These are phyloP conservation scores for Temnothorax longispinosus DNA, from an alignment of 1,140 invertebrate genomes.

Conservation along the genomic window DNA sequence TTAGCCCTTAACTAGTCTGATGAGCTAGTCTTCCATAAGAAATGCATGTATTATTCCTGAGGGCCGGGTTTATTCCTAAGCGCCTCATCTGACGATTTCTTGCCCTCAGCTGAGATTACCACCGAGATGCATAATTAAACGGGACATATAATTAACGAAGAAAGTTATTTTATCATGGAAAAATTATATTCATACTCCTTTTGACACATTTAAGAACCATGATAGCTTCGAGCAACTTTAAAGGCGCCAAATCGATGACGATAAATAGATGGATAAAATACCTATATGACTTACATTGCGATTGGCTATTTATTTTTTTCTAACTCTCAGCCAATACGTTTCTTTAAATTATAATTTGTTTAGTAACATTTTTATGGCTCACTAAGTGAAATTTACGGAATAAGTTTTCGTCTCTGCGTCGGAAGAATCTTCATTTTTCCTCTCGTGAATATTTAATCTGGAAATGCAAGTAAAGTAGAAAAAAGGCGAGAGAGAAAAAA, in stretches of 20 bases:
- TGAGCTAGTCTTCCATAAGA: neutral
- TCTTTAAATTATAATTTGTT: slow-evolving; percentile 11
- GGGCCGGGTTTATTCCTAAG: neutral
- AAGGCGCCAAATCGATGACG: neutral
- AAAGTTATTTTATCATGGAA: neutral
- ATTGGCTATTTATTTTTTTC: neutral
- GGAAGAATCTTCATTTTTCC: slow-evolving; percentile 34
- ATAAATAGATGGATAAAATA: neutral
- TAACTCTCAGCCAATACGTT: neutral
- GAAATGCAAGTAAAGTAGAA: neutral
- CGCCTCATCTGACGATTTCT: slow-evolving; percentile 1
- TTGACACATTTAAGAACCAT: neutral
- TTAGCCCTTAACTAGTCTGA: neutral
- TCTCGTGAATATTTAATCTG: slow-evolving; percentile 59
- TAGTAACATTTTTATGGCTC: neutral
- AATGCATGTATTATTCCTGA: slow-evolving; percentile 7
- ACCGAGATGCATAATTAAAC: neutral
- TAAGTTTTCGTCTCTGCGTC: slow-evolving; percentile 12
- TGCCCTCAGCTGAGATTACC: neutral
- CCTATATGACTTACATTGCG: neutral
- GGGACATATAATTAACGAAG: neutral
- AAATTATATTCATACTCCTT: neutral
- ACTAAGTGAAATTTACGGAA: slow-evolving; percentile 15
- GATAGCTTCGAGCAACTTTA: neutral
- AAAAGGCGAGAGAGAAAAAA: neutral